Percentiles rank a stretch among this genome's conserved stretches.
phyloP scores from a whole-genome alignment of 2,797 vertebrate species.

The Chaenodraco wilsoni region DNA sequence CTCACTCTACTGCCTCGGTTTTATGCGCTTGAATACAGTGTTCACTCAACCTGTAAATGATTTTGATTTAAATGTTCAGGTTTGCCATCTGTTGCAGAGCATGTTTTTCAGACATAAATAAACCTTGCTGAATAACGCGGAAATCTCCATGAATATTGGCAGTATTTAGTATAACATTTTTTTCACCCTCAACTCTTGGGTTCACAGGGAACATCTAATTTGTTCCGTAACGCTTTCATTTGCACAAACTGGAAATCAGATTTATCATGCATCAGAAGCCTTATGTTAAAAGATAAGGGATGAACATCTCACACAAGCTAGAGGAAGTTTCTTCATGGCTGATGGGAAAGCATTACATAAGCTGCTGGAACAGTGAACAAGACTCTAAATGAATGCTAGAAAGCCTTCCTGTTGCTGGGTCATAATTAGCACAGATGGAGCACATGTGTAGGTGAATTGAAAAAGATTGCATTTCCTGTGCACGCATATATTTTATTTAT shows the following conservation, averaged over 20 bases:
- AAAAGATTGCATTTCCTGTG: conserved; percentile 53
- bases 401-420: conserved; percentile 55
- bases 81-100: not conserved
- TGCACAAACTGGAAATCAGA: conserved; percentile 41
- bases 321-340: conserved; percentile 34
- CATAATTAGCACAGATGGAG: conserved; percentile 73
- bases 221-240: conserved; percentile 20
- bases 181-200: not conserved
- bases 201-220: not conserved
- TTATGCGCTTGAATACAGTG: no score
- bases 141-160: no score
- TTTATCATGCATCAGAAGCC: conserved; percentile 40
- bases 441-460: conserved; percentile 41
- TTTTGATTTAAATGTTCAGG: not conserved
- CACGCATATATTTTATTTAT: conserved; percentile 74
- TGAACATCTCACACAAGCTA: conserved; percentile 34
- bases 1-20: not conserved
- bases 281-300: conserved; percentile 45
- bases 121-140: not conserved
- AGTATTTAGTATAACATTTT: not conserved
- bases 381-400: conserved; percentile 56
- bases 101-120: not conserved
- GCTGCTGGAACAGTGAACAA: conserved; percentile 25
- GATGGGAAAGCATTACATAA: conserved; percentile 54
- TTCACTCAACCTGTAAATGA: not conserved